These are phyloP conservation scores for Hyppa rectilinea DNA, from an alignment of 2,888 invertebrate species.

Conservation along the genomic window DNA sequence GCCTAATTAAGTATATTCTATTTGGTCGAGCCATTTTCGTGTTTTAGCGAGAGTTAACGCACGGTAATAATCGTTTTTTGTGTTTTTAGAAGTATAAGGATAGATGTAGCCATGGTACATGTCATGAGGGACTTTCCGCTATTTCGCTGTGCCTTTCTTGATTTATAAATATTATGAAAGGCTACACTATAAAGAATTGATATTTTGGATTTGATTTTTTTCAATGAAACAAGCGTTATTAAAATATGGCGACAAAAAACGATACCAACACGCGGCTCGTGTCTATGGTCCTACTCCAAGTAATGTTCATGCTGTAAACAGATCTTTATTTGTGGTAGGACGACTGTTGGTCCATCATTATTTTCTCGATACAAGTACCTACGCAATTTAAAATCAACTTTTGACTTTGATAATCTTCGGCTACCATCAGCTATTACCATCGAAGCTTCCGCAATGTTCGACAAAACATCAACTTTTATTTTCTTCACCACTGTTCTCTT, in stretches of 20 bases:
- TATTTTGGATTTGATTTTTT: neutral
- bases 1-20: too few species aligned
- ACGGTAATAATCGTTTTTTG: too few species aligned
- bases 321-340: neutral
- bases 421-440: neutral
- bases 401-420: conserved; percentile 1
- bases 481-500: neutral
- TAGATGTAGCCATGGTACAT: neutral
- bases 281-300: neutral
- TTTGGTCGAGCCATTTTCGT: too few species aligned
- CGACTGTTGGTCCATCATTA: neutral
- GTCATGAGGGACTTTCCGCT: neutral
- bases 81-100: too few species aligned
- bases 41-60: too few species aligned
- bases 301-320: neutral
- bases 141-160: conserved; percentile 3
- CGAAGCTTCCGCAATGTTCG: neutral
- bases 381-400: neutral
- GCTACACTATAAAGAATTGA: neutral
- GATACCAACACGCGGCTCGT: neutral
- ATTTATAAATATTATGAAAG: conserved; percentile 3
- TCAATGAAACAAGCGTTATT: conserved; percentile 2
- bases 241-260: neutral
- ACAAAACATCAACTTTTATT: neutral
- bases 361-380: neutral